These are phyloP conservation scores for Guaruba guarouba DNA, from an alignment of 2,113 vertebrate species.

Conservation along the genomic window DNA sequence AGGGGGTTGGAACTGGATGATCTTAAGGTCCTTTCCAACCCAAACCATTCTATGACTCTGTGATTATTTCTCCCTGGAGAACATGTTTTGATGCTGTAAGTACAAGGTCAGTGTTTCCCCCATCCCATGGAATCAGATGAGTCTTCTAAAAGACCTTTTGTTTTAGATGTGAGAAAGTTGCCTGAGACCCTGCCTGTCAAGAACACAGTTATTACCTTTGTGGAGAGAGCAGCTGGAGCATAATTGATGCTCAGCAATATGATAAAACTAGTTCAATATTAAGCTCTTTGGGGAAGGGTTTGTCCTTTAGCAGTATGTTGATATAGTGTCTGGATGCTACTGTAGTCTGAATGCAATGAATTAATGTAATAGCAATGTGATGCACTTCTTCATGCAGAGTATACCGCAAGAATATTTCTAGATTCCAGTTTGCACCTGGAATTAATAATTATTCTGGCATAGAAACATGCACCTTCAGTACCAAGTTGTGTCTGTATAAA, in stretches of 20 bases:
- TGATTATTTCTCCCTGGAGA: neutral
- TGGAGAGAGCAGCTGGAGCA: conserved; percentile 9
- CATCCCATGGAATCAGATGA: neutral
- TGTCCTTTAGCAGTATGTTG: conserved; percentile 45
- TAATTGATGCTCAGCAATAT: conserved; percentile 6
- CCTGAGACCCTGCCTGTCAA: neutral
- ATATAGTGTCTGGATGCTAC: conserved; percentile 32
- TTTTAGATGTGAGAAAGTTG: neutral
- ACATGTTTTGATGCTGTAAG: neutral
- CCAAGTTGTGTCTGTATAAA: neutral
- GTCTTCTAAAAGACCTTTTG: neutral
- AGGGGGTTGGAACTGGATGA: neutral
- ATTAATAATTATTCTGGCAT: neutral
- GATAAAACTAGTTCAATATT: neutral
- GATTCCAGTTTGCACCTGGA: neutral
- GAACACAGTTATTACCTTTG: neutral
- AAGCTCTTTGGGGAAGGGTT: conserved; percentile 29
- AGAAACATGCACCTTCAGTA: fast-evolving
- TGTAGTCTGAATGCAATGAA: neutral
- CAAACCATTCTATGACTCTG: neutral
- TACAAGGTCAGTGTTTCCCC: neutral
- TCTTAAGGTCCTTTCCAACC: neutral
- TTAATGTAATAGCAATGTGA: conserved; percentile 2
- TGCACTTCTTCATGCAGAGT: neutral
- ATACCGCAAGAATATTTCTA: neutral